Percentiles rank a stretch among this genome's conserved stretches.
Conservation (phyloP, 2,888 invertebrate genomes). For the Sinelater perroti region DNA sequence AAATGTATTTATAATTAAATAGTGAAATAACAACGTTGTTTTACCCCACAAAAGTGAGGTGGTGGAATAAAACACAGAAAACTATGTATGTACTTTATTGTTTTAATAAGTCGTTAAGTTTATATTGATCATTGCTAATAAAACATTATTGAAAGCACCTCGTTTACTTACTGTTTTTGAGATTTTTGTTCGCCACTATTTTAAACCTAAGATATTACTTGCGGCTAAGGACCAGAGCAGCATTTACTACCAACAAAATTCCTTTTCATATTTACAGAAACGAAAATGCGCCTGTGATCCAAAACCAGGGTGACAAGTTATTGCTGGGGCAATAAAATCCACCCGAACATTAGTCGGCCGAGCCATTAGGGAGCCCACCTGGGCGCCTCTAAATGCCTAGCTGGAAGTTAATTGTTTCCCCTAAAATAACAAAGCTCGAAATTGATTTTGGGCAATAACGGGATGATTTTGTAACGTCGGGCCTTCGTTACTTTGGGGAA, state of each 20-base stretch:
- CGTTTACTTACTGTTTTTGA: slow-evolving; percentile 21
- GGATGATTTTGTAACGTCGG: not conserved
- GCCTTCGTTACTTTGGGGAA: slow-evolving; percentile 21
- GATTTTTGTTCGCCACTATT: slow-evolving; percentile 7
- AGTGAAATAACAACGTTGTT: too few species aligned
- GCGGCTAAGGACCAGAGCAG: slow-evolving; percentile 53
- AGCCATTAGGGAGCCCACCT: too few species aligned
- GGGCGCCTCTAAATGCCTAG: not conserved
- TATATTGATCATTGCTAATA: slow-evolving; percentile 20
- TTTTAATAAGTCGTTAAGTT: slow-evolving; percentile 28
- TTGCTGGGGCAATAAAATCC: slow-evolving; percentile 20
- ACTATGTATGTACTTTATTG: slow-evolving; percentile 10
- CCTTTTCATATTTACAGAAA: slow-evolving; percentile 44
- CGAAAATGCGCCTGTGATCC: slow-evolving; percentile 58
- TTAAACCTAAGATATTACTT: slow-evolving; percentile 2
- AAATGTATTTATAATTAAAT: too few species aligned
- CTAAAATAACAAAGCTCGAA: not conserved
- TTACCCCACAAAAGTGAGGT: too few species aligned
- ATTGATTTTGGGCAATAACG: not conserved
- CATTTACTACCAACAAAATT: slow-evolving; percentile 46
- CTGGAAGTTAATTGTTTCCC: not conserved
- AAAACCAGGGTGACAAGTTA: slow-evolving; percentile 47
- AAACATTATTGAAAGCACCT: slow-evolving; percentile 34
- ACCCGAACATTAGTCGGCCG: too few species aligned
- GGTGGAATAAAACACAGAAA: too few species aligned